These are phyloP conservation scores for Drosophila jambulina DNA, from an alignment of 1,140 invertebrate genomes.

Conservation along the genomic window DNA sequence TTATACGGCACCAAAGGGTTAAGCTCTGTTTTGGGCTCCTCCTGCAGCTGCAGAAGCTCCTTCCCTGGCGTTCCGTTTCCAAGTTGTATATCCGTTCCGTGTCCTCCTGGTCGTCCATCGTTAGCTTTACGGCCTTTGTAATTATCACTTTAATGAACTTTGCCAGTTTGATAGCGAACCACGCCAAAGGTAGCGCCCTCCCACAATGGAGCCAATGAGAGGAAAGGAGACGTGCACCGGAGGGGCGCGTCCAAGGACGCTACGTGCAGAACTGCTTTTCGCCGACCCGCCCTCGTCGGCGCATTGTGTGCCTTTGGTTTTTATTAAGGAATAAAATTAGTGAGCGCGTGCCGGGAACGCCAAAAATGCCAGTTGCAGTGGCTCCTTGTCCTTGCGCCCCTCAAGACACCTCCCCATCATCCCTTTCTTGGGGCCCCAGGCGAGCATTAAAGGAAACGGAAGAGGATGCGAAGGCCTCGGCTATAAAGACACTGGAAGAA, in stretches of 20 bases:
- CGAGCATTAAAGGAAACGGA: conserved; percentile 24
- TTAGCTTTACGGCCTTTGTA: conserved; percentile 70
- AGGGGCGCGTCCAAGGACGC: conserved; percentile 3
- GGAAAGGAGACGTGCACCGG: conserved; percentile 3
- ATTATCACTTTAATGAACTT: conserved; percentile 84
- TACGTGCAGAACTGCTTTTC: conserved; percentile 34
- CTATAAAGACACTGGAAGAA: conserved; percentile 20
- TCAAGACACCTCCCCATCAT: background rate
- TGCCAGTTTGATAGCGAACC: conserved; percentile 70
- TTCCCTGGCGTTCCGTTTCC: conserved; percentile 15
- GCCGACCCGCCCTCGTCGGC: conserved; percentile 15
- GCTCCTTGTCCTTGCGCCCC: background rate
- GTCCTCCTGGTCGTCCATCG: conserved; percentile 30
- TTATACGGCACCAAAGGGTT: background rate
- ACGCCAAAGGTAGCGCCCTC: conserved; percentile 42
- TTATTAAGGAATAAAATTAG: conserved; percentile 84
- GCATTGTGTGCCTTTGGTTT: conserved; percentile 59
- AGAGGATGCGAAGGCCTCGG: conserved; percentile 9
- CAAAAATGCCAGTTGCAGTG: conserved; percentile 59
- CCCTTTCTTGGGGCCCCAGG: background rate
- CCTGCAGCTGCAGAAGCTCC: background rate
- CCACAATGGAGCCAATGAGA: conserved; percentile 38
- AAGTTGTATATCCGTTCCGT: conserved; percentile 49
- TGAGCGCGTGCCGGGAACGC: conserved; percentile 75
- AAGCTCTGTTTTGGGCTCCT: background rate